phyloP scores from a whole-genome alignment of 2,888 invertebrate genomes.

The Nephrocerus scutellatus region DNA sequence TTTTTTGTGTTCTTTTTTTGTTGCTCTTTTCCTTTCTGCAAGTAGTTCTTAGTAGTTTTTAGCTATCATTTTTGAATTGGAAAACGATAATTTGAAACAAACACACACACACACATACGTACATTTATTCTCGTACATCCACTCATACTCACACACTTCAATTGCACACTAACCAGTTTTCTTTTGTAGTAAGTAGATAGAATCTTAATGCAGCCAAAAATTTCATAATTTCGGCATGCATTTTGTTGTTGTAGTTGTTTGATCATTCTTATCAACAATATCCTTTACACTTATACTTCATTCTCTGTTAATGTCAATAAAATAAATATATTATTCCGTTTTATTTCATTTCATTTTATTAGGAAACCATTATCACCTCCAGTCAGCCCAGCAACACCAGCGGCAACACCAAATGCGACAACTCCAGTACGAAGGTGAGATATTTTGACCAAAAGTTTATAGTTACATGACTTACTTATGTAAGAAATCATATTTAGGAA shows the following conservation, averaged over 20 bases:
- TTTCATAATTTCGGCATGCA: no score
- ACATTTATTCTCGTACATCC: no score
- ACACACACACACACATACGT: background rate
- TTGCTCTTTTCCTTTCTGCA: constrained; percentile 13
- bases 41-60: no score
- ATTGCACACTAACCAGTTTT: no score
- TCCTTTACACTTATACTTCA: constrained; percentile 12
- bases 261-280: constrained; percentile 21
- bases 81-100: no score
- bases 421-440: constrained; percentile 25
- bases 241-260: constrained; percentile 30
- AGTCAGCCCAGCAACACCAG: constrained; percentile 31
- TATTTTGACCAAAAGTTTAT: no score
- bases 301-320: constrained; percentile 1
- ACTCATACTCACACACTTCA: no score
- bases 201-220: no score
- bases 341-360: constrained; percentile 16
- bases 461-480: no score
- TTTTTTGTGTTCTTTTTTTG: constrained; percentile 11
- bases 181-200: no score
- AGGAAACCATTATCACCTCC: constrained; percentile 43
- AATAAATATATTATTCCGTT: constrained; percentile 1
- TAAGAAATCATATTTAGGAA: no score
- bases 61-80: no score
- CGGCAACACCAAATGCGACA: constrained; percentile 30